phyloP scores from a whole-genome alignment of 1,140 invertebrate genomes.

The Bombus cullumanus region DNA sequence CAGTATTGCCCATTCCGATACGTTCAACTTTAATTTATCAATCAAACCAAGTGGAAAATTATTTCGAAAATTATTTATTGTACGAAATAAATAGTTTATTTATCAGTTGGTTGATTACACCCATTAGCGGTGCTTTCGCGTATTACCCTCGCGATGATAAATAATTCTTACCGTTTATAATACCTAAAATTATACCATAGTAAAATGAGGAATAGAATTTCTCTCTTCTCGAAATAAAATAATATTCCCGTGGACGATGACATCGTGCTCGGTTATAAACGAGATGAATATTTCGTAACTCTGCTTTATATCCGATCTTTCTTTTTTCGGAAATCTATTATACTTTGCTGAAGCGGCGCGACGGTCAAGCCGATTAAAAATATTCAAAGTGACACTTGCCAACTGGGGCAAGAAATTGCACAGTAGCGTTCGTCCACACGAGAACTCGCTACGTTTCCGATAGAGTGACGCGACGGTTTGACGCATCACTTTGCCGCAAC shows the following conservation, averaged over 20 bases:
- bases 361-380: slow-evolving; percentile 9
- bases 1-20: not conserved
- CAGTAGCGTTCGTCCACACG: slow-evolving; percentile 17
- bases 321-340: not conserved
- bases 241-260: not conserved
- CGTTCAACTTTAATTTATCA: slow-evolving; percentile 37
- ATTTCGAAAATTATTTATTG: not conserved
- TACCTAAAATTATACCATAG: too few relatives aligned
- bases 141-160: not conserved
- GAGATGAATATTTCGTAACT: not conserved
- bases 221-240: not conserved
- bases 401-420: slow-evolving; percentile 45
- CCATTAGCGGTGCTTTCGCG: not conserved
- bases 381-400: slow-evolving; percentile 19
- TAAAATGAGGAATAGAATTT: not conserved
- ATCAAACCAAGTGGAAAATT: not conserved
- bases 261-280: not conserved
- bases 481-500: slow-evolving; percentile 31
- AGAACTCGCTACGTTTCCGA: slow-evolving; percentile 32
- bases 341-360: not conserved
- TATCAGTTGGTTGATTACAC: not conserved
- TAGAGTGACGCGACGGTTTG: slow-evolving; percentile 35
- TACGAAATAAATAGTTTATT: not conserved
- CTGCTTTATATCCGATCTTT: not conserved
- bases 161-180: not conserved